Base-by-base conservation (phyloP, 2,888 invertebrate genomes). In the Chironomus riparius region DNA sequence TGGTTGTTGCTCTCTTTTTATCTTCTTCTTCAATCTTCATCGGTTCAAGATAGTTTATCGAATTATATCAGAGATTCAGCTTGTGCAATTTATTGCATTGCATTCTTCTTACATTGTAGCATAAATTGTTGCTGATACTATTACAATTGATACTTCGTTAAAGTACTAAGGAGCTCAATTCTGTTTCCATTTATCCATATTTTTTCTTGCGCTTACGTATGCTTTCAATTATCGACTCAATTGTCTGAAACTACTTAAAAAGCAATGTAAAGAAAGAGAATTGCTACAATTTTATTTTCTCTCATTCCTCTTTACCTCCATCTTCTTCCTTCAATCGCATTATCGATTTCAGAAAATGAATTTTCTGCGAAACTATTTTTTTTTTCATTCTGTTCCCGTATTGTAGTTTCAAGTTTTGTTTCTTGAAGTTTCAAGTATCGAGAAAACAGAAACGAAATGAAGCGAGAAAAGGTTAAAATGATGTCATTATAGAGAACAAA, bases 161-260 rank as follows among this genome's bases (percentile, higher is more conserved):
- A 38, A 38, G 38, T 10, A 38, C 38, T 38, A 38, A 38, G 38
- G 10, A 38, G 38, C 38, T 38, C 38, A 38, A 38, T 50, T 50
- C 50, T 56, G 15, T 15, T 56, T 56, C 15, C 18, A 18, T 56
- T 56, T 18, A 56, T 56, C 38, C 38, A 38, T 38, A 38, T 38
- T 38, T 38, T 38, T 10, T 38, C 15, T 56, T 18, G n/a, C 13
- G 22, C 65, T 65, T 24, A 65, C 65, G 65, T 65, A 65, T 65
- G 65, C 65, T 65, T 65, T 65, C 65, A 65, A 65, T 65, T 65
- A 65, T 65, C 65, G 21, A 65, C 65, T 65, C 65, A 65, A 65
- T 65, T 65, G 65, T 7, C 65, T 22, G 65, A 65, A 65, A 65
- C 65, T 65, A 65, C 65, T 65, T 65, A 24, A 13, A 24, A 65